These are phyloP conservation scores for Crotophaga sulcirostris DNA, from an alignment of 2,113 vertebrate genomes.

Conservation along the genomic window DNA sequence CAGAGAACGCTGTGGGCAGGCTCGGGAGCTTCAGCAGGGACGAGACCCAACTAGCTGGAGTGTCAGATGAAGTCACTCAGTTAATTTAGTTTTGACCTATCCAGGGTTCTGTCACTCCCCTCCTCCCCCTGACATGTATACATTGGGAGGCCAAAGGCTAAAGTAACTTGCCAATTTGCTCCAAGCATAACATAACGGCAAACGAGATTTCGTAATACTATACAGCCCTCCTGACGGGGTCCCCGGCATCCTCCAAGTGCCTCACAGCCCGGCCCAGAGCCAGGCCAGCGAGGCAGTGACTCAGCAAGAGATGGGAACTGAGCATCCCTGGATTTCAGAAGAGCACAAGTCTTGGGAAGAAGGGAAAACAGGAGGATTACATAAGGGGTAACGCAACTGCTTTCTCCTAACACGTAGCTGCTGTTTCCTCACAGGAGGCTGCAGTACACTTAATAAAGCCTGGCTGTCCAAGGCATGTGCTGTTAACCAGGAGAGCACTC, in stretches of 20 bases:
- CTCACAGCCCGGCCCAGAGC: background rate
- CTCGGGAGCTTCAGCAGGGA: background rate
- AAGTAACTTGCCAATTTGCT: background rate
- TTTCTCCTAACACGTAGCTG: background rate
- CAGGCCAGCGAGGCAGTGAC: background rate
- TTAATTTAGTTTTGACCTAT: slow-evolving; percentile 55
- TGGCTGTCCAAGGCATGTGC: rapidly evolving
- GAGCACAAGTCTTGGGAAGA: background rate
- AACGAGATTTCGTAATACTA: background rate
- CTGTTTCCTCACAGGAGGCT: background rate
- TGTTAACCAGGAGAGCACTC: background rate
- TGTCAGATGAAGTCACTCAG: slow-evolving; percentile 49
- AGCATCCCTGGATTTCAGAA: background rate
- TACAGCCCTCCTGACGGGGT: background rate
- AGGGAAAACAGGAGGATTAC: background rate
- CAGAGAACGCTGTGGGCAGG: background rate
- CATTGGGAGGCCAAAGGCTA: slow-evolving; percentile 15
- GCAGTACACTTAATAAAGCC: background rate
- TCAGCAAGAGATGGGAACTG: background rate
- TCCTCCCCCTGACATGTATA: background rate
- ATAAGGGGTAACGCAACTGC: background rate
- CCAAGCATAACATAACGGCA: background rate
- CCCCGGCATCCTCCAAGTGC: background rate
- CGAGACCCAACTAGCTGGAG: background rate
- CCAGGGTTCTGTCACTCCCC: background rate